Percentiles rank a stretch among this genome's conserved stretches.
These are phyloP conservation scores for Drosophila parabipectinata DNA, from an alignment of 1,140 invertebrate species.

Conservation along the genomic window DNA sequence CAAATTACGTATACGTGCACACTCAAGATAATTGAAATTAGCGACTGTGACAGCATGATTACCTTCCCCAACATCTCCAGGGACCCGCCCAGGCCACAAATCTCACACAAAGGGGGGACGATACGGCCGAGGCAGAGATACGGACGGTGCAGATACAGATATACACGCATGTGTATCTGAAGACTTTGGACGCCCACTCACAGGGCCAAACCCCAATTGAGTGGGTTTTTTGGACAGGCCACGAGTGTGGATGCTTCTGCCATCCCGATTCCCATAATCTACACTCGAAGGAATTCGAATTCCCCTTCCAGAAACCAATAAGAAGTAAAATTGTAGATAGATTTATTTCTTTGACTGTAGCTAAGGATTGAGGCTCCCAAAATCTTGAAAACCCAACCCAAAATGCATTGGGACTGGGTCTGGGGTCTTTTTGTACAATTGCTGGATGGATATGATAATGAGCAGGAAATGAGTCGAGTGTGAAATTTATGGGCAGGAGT, in stretches of 20 bases:
- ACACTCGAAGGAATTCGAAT: slow-evolving; percentile 1
- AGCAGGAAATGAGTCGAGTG: slow-evolving; percentile 81
- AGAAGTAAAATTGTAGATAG: not conserved
- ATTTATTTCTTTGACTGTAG: slow-evolving; percentile 7
- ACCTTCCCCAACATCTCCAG: slow-evolving; percentile 63
- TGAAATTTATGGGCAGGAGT: slow-evolving; percentile 79
- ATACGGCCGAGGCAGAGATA: not conserved
- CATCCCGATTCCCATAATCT: slow-evolving; percentile 13
- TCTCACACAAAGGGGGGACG: slow-evolving; percentile 29
- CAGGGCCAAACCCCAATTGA: slow-evolving; percentile 70
- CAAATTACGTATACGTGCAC: slow-evolving; percentile 70
- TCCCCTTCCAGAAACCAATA: too few species aligned
- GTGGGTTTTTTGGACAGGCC: slow-evolving; percentile 73
- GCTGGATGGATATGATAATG: slow-evolving; percentile 60
- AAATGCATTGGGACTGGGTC: slow-evolving; percentile 36
- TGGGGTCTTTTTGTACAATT: slow-evolving; percentile 56
- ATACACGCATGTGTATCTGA: slow-evolving; percentile 37
- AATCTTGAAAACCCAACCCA: slow-evolving; percentile 44
- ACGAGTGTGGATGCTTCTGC: slow-evolving; percentile 39
- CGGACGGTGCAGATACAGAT: slow-evolving; percentile 19
- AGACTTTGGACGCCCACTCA: slow-evolving; percentile 62
- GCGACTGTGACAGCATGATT: slow-evolving; percentile 79
- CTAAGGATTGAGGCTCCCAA: slow-evolving; percentile 15
- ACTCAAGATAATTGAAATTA: slow-evolving; percentile 80
- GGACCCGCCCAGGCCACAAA: slow-evolving; percentile 55